Conservation (phyloP, 2,888 invertebrate species). For the Eucriotettix oculatus region DNA sequence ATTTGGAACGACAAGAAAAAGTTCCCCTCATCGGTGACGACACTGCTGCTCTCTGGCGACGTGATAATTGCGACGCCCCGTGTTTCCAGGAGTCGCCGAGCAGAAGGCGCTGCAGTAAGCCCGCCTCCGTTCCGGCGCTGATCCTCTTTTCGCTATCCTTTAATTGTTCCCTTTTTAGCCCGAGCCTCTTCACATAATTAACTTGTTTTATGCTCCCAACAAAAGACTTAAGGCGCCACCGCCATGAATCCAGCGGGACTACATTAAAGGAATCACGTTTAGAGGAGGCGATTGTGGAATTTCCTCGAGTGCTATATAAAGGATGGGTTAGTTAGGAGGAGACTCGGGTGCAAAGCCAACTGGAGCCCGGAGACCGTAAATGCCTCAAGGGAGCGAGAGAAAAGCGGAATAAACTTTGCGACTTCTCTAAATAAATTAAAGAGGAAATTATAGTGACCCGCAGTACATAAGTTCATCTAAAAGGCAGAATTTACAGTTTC, state of each 20-base stretch:
- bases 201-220: slow-evolving; percentile 8
- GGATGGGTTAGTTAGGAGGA: background rate
- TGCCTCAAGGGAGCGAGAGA: no score
- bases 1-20: no score
- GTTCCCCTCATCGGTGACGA: no score
- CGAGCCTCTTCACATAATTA: slow-evolving; percentile 10
- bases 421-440: no score
- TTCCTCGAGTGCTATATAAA: background rate
- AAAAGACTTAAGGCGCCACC: slow-evolving; percentile 5
- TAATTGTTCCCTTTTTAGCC: slow-evolving; percentile 10
- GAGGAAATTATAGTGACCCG: no score
- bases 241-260: slow-evolving; percentile 6
- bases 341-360: no score
- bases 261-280: slow-evolving; percentile 10
- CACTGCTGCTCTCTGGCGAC: no score
- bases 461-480: no score
- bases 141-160: slow-evolving; percentile 5
- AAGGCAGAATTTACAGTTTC: no score
- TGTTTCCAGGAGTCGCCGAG: no score
- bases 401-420: no score
- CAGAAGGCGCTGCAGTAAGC: background rate
- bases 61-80: background rate
- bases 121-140: background rate
- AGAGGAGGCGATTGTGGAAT: background rate
- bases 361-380: no score